Conservation (phyloP, 2,113 vertebrate species). For the Phylloscopus whistleri region DNA sequence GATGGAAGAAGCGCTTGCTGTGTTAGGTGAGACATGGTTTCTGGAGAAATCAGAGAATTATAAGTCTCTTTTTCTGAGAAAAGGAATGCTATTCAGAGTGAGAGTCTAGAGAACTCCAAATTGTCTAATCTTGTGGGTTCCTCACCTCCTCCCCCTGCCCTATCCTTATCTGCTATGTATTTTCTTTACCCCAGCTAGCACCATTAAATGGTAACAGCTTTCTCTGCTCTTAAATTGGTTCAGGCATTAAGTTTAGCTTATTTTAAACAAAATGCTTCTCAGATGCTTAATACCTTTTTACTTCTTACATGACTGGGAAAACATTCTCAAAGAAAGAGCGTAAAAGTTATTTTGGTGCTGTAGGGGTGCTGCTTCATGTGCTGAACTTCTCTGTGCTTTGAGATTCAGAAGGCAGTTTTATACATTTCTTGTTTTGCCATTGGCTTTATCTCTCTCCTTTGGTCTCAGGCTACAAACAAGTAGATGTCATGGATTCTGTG, state of each 20-base stretch:
- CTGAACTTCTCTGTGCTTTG: not conserved
- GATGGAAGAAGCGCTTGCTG: not conserved
- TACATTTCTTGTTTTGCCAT: not conserved
- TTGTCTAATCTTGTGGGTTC: not conserved
- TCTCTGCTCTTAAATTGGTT: not conserved
- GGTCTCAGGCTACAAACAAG: not conserved
- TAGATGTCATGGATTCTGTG: not conserved
- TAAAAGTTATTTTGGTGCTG: not conserved
- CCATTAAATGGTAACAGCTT: not conserved
- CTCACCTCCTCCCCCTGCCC: not conserved
- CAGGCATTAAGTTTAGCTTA: not conserved
- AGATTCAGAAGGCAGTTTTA: not conserved
- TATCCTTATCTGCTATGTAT: fast-evolving
- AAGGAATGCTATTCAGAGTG: not conserved
- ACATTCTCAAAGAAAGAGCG: not conserved
- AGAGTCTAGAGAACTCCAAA: not conserved
- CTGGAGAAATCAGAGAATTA: not conserved
- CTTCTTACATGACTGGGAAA: not conserved
- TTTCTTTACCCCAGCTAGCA: not conserved
- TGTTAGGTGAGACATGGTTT: not conserved
- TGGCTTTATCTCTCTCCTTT: not conserved
- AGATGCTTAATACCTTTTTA: not conserved
- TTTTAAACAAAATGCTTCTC: not conserved
- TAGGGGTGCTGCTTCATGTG: not conserved
- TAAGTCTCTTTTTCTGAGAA: not conserved